Evolutionary conservation across 2,113 vertebrate genomes (phyloP).

Genomic region (Strix aluco): DNA sequence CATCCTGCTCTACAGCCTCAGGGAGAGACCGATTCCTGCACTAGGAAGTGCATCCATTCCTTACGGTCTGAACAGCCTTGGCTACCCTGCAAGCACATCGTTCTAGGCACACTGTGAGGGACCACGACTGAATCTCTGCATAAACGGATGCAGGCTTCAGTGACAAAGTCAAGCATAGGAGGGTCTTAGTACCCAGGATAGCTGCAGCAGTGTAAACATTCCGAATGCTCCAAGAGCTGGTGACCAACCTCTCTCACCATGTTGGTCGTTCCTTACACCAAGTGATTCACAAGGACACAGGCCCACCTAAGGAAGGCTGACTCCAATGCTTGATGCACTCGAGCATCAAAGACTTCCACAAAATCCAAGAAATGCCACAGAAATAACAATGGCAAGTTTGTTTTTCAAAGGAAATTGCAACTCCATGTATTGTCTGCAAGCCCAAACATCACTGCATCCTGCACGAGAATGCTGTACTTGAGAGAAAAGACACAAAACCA

Average conservation of each 20-base stretch:
- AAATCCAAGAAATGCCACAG: constrained; percentile 1
- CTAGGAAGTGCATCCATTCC: background rate
- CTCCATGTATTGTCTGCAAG: background rate
- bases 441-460: background rate
- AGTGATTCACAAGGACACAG: background rate
- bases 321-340: background rate
- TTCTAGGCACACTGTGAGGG: background rate
- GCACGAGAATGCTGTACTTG: accelerated
- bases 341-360: constrained; percentile 39
- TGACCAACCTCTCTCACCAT: background rate
- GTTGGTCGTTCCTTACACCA: background rate
- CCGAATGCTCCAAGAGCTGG: background rate
- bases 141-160: background rate
- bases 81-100: background rate
- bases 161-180: background rate
- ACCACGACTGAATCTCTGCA: background rate
- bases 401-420: constrained; percentile 40
- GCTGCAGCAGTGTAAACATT: background rate
- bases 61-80: background rate
- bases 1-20: background rate
- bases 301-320: background rate
- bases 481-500: background rate
- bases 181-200: background rate
- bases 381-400: background rate
- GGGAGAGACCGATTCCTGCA: background rate